phyloP scores from a whole-genome alignment of 2,113 vertebrate genomes.

The Odontesthes bonariensis region DNA sequence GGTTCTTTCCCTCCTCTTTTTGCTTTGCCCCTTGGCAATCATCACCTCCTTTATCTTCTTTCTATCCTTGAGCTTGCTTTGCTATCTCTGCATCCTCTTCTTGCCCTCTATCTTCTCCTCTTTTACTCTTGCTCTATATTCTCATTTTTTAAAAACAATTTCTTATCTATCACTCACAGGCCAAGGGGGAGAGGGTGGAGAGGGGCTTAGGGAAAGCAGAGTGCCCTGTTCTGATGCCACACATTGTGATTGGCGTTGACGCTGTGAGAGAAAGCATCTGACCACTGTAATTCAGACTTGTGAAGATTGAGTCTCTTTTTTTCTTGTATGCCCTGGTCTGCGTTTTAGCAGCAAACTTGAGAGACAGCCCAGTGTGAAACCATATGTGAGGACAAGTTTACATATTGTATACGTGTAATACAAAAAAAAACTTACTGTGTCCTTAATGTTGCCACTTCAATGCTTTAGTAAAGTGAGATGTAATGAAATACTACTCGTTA shows the following conservation, averaged over 20 bases:
- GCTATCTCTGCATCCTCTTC: slow-evolving; percentile 45
- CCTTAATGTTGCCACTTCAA: no score
- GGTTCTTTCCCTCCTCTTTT: slow-evolving; percentile 40
- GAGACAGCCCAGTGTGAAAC: no score
- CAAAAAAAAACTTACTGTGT: no score
- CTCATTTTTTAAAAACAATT: slow-evolving; percentile 39
- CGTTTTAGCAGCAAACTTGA: no score
- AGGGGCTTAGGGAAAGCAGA: slow-evolving; percentile 20
- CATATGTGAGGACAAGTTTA: no score
- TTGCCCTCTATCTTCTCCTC: slow-evolving; percentile 16
- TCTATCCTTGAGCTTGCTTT: slow-evolving; percentile 45
- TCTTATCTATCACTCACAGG: slow-evolving; percentile 64
- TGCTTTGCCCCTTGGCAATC: slow-evolving; percentile 53
- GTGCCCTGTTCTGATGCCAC: slow-evolving; percentile 13
- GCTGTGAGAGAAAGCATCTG: slow-evolving; percentile 21
- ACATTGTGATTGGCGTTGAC: slow-evolving; percentile 35
- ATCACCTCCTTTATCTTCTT: slow-evolving; percentile 66
- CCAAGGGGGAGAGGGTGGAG: slow-evolving; percentile 20
- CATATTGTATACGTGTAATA: no score
- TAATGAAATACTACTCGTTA: no score
- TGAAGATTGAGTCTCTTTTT: slow-evolving; percentile 8
- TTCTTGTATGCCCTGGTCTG: neutral
- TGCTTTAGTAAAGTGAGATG: no score
- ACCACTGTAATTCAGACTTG: slow-evolving; percentile 34
- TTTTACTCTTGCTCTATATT: slow-evolving; percentile 39